Evolutionary conservation across 2,113 vertebrate species (phyloP), one percentile per base, ranked within the genome.

Genomic region (Thomomys bottae): DNA sequence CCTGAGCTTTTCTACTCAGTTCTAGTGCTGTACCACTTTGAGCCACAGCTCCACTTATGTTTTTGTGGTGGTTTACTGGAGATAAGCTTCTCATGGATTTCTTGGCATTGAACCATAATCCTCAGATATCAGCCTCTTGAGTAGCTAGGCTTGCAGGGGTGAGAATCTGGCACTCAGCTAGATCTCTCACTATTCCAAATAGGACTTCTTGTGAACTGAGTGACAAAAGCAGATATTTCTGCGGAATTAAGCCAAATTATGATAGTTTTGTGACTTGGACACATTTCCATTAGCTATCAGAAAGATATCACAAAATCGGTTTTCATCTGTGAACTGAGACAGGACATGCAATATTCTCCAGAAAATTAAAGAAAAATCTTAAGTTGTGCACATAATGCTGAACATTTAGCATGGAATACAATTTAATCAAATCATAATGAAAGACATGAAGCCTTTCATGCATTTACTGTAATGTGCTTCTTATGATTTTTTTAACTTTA

Each of bases 291-390:
- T 89, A 85, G 77, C 24, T 80, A 78, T 15, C 21, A 77, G 28
- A 3, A 87, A 82, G 54, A 96, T 89, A 90, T 93, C n/a, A 71
- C 6, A 67, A 90, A 94, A 84, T 32, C 84, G 73, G 90, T 93
- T 94, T 95, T 95, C 42, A 87, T 91, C 86, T 91, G 26, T 95
- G 86, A 94, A 87, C 4, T 68, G 54, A 71, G 32, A 87, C 1
- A 71, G 6, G 26, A 36, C 3, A 21, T 85, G 30, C 83, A 89
- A 85, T 80, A 83, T 42, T 92, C 61, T 87, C 59, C 63, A 76
- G 34, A 92, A 32, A 75, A 61, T 66, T 21, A 76, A 12, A 87
- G 83, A 75, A 75, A 88, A 90, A 79, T 75, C 66, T 18, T 21
- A 75, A 4, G 1, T 42, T 83, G 7, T 30, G n/a, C 40, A 88